Percentiles rank a stretch among this genome's conserved stretches.
Conservation (phyloP, 2,797 vertebrate species). For the Muraenolepis orangiensis region DNA sequence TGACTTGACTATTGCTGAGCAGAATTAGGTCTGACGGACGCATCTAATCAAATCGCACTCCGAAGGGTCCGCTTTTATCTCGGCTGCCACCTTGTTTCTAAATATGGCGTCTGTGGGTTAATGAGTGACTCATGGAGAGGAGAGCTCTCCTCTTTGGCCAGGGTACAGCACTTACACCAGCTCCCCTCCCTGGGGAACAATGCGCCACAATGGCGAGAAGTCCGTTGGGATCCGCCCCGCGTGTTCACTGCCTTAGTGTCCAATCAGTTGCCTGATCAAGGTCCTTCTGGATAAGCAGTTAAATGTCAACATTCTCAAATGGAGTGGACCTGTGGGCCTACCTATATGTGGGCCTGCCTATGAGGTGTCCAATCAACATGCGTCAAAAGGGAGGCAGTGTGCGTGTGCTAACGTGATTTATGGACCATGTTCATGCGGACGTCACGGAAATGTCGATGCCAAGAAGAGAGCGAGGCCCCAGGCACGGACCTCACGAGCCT, state of each 20-base stretch:
- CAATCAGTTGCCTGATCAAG: constrained; percentile 60
- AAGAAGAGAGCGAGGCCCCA: constrained; percentile 54
- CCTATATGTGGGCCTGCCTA: constrained; percentile 56
- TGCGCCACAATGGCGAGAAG: constrained; percentile 20
- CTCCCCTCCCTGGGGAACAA: constrained; percentile 15
- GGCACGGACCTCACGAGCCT: constrained; percentile 51
- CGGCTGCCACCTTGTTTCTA: neutral
- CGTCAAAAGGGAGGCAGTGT: constrained; percentile 45
- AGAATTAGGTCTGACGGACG: neutral
- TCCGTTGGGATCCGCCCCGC: constrained; percentile 50
- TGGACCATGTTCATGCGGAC: constrained; percentile 36
- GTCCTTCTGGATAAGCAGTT: constrained; percentile 55
- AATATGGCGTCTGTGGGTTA: neutral
- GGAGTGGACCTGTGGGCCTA: constrained; percentile 44
- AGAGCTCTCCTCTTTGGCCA: constrained; percentile 10
- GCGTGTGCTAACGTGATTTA: constrained; percentile 58
- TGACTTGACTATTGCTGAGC: neutral
- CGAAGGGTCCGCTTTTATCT: neutral
- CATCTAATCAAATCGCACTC: neutral
- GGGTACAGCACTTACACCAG: neutral
- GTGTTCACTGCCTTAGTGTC: constrained; percentile 42
- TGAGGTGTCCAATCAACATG: constrained; percentile 54
- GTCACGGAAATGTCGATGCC: constrained; percentile 54
- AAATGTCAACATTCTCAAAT: constrained; percentile 54
- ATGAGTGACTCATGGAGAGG: constrained; percentile 7